Conservation (phyloP, 1,140 invertebrate genomes). For the Macrobrachium nipponense region DNA sequence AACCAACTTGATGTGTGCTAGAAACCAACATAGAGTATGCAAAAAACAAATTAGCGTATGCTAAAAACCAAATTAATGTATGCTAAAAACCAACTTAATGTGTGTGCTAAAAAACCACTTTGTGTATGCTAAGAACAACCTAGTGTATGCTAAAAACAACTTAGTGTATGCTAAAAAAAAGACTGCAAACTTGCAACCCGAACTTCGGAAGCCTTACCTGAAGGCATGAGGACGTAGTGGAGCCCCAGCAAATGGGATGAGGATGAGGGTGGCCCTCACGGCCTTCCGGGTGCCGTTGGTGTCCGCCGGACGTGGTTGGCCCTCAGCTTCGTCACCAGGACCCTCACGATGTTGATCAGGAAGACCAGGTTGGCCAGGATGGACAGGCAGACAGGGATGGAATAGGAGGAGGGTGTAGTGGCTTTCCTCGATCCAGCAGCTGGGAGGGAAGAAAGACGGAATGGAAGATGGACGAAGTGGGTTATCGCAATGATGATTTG, state of each 20-base stretch:
- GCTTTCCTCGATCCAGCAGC: constrained; percentile 87
- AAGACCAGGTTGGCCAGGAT: constrained; percentile 88
- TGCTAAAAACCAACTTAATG: no score
- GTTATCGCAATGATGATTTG: no score
- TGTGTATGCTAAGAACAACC: no score
- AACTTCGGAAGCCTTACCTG: constrained; percentile 31
- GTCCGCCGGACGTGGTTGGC: constrained; percentile 41
- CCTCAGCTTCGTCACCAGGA: constrained; percentile 86
- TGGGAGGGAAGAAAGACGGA: constrained; percentile 66
- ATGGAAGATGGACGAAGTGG: not conserved
- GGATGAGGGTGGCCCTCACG: constrained; percentile 83
- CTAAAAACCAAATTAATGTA: no score
- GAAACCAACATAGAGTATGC: no score
- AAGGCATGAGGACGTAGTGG: constrained; percentile 90
- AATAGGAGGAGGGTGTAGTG: constrained; percentile 79
- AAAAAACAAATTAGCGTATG: no score
- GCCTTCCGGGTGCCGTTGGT: constrained; percentile 71
- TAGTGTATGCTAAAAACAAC: no score
- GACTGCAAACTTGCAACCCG: no score
- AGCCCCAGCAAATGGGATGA: constrained; percentile 86
- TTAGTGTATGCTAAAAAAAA: no score
- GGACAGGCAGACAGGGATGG: constrained; percentile 82
- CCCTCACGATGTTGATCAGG: constrained; percentile 92
- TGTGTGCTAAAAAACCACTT: no score
- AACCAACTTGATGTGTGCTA: no score